Base-by-base conservation (phyloP, 2,113 vertebrate species). In the Papio anubis region DNA sequence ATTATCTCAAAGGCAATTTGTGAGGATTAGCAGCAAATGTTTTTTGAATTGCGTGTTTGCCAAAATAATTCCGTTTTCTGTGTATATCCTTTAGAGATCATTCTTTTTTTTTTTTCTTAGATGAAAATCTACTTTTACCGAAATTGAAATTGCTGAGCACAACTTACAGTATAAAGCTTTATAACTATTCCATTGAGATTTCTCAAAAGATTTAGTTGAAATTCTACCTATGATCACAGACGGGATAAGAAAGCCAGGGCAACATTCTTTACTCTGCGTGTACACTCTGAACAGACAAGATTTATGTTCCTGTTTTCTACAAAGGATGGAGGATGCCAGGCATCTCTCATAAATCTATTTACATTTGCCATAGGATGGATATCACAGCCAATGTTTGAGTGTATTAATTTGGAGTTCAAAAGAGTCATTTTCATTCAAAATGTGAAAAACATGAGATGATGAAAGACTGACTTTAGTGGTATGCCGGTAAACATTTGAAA, bases 261-360 rank as follows among this genome's bases (percentile, higher is more conserved):
- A 96, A 80, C 43, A 82, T 96, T 89, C 72, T 92, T 97, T 73
- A 95, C 59, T 92, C 64, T 84, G 78, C 18, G 21, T 89, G 25
- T 89, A 18, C 79, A 83, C 81, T 75, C 43, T 83, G 50, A 88
- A 73, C 52, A 95, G 84, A 75, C 17, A 97, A 43, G 90, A 98
- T 97, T 98, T 97, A 98, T 97, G 72, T 88, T 73, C n/a, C 32
- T 96, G 66, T 96, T 96, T 97, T 96, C 76, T 82, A 30, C 72
- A 93, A 96, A 96, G 85, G 75, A 96, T 48, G 72, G 72, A 85
- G 85, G 72, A 87, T 92, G 27, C 11, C 35, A 45, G 64, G 13
- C 50, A 80, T 81, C 48, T 80, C 20, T 94, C 92, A 90, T 90
- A 97, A 96, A 94, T 96, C 84, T 91, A 3, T 85, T 96, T 90